Evolutionary conservation across 1,140 invertebrate genomes (phyloP), one percentile per base, ranked within the genome.

Genomic region (Trachymyrmex cornetzi): DNA sequence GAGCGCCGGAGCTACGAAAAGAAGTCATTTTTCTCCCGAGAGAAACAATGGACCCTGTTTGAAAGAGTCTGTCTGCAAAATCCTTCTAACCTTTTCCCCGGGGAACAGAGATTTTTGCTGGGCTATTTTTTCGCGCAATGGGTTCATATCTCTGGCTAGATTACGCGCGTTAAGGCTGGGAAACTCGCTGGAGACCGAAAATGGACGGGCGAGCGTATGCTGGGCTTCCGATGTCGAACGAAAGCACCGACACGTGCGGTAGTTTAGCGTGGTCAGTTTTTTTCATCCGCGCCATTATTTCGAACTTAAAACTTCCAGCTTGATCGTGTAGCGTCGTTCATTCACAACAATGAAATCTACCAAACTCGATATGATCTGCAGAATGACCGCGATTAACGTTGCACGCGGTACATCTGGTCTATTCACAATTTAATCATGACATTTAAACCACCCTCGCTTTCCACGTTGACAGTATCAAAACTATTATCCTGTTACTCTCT

Each of bases 271-370:
- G 57, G 87, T 80, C 69, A 71, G 57, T 50, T 63, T 38, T 77
- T 87, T 64, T 91, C 59, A 88, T 87, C 85, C 74, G 11, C 59
- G 67, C 85, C 75, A 90, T 91, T 91, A 91, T 77, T 91, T 84
- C 71, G 55, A 63, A 50, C 87, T 88, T 87, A 77, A 67, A 85
- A 59, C 77, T 90, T 50, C 77, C 81, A 12, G 27, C 64, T 77
- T 59, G 86, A 67, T 77, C 57, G 50, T 67, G 72, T 55, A 50
- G 55, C 48, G 64, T 87, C 77, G 85, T 72, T 69, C 74, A 77
- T 79, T 50, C 72, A 61, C 77, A 81, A 79, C 66, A 84, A 84
- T 84, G 80, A 61, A 53, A 61, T 7, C 38, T 6, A n/a, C 57
- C 22, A 48, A 48, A 30, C 12, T 12, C 69, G 24, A 75, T 75